Evolutionary conservation across 2,888 invertebrate species (phyloP), one percentile per base, ranked within the genome.

Genomic region (Drosophila mulleri): DNA sequence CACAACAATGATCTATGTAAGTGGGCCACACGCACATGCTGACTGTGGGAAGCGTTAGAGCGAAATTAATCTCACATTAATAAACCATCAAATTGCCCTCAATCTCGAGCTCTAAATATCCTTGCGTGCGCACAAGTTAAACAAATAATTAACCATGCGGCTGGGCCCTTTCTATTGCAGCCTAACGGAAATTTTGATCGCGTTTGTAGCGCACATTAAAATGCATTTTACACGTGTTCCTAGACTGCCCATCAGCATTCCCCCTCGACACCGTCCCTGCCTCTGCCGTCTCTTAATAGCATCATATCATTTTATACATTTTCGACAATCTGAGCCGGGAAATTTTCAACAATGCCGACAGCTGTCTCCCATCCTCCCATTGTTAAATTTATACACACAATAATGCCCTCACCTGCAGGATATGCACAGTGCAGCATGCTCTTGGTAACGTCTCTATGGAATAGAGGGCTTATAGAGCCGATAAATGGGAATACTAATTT

Each of bases 311-410:
- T 48, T 58, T 29, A 23, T 68, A 39, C 44, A 45, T 63, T 67
- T 65, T 67, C 44, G 52, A 14, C 83, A 88, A 86, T 88, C 84
- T 92, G 90, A 90, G 92, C 91, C 91, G 91, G 91, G 91, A 91
- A 91, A 85, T 71, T 88, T 84, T 72, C 68, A 81, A 91, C 92
- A 91, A 91, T 92, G 76, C 78, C 62, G 88, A 78, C 91, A 91
- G 89, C 92, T 91, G 91, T 79, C 81, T 76, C 67, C 65, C 62
- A 64, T 66, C 63, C 70, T 52, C 58, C 61, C 62, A 72, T 68
- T 66, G 67, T 67, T 59, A 57, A 68, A 62, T 52, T 59, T 58
- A 32, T 32, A 44, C 16, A 64, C 87, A 83, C 79, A 63, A 71
- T 75, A 73, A 69, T 84, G 67, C 77, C 47, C 82, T 77, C 16